phyloP scores from a whole-genome alignment of 2,113 vertebrate genomes.

The Zonotrichia leucophrys region DNA sequence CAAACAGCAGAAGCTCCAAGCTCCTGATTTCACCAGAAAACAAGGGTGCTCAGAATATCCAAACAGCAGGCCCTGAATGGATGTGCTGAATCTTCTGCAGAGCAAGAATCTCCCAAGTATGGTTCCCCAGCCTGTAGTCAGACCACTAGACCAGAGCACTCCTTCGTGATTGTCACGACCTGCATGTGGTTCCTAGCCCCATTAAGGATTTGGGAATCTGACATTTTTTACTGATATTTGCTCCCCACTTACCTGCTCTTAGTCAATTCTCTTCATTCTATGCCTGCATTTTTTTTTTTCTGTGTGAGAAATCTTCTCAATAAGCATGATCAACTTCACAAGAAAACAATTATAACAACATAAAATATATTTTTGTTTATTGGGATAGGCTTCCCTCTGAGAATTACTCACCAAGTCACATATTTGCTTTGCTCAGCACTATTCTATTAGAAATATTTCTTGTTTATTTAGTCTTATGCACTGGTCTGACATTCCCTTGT shows the following conservation, averaged over 20 bases:
- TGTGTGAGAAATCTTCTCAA: not conserved
- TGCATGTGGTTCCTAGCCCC: not conserved
- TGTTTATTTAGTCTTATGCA: slow-evolving; percentile 37
- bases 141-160: not conserved
- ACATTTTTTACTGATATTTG: not conserved
- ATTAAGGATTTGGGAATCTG: not conserved
- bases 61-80: not conserved
- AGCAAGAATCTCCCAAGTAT: not conserved
- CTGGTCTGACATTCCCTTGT: not conserved
- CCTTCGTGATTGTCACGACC: not conserved
- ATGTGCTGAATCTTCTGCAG: not conserved
- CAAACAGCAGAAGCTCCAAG: not conserved
- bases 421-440: slow-evolving; percentile 33
- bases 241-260: not conserved
- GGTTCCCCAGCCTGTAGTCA: not conserved
- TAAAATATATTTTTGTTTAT: not conserved
- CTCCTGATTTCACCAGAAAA: not conserved
- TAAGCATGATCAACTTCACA: not conserved
- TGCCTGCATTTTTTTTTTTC: not conserved
- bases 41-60: not conserved
- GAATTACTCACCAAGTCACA: not conserved
- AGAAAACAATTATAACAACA: not conserved
- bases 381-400: not conserved
- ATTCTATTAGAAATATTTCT: slow-evolving; percentile 23
- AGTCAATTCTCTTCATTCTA: not conserved